Conservation (phyloP, 53 echinoderm and acorn worm genomes). For the Zoroaster sp. region DNA sequence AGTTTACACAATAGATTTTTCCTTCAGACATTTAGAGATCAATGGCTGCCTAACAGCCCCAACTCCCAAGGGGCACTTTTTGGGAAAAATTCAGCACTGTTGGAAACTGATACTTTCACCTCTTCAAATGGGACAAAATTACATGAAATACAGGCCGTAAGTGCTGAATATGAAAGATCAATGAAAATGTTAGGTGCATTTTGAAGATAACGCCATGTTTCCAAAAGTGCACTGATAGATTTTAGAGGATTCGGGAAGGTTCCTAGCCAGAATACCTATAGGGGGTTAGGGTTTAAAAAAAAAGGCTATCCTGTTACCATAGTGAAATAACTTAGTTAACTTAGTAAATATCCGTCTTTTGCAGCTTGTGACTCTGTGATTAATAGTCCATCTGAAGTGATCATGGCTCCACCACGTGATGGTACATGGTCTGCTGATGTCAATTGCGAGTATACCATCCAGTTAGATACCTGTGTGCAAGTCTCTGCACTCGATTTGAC, state of each 20-base stretch:
- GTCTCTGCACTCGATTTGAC: neutral
- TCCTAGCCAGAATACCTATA: neutral
- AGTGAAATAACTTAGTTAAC: neutral
- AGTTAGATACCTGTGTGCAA: neutral
- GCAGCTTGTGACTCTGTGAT: conserved; percentile 31
- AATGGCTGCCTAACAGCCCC: too few species aligned
- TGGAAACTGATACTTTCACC: too few species aligned
- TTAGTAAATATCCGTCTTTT: neutral
- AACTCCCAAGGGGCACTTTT: too few species aligned
- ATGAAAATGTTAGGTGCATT: too few species aligned
- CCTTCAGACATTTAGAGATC: neutral
- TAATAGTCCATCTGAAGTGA: neutral
- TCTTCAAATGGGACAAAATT: too few species aligned
- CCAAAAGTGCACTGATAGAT: too few species aligned
- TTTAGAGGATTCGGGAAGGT: neutral
- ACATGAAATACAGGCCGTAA: too few species aligned
- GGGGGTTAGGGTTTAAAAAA: neutral
- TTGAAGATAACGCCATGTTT: too few species aligned
- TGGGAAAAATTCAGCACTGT: too few species aligned
- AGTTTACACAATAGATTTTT: neutral
- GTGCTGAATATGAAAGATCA: too few species aligned
- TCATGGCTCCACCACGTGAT: neutral
- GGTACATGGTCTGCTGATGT: conserved; percentile 15
- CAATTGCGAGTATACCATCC: neutral
- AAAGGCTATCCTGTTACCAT: neutral